phyloP scores from a whole-genome alignment of 2,888 invertebrate genomes.

The Polyommatus icarus region DNA sequence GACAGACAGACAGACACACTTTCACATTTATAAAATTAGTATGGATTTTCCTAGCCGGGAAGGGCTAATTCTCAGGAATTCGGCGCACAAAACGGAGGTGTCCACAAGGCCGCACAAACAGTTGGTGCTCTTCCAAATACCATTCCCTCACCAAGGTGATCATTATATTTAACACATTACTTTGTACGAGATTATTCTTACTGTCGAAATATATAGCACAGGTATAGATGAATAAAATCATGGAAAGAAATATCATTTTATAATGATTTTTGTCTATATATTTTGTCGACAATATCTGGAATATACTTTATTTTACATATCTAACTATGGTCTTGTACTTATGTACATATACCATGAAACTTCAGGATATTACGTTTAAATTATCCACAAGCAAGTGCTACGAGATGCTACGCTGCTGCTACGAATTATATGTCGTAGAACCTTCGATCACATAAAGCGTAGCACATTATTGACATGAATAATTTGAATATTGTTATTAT shows the following conservation, averaged over 20 bases:
- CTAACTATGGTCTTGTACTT: too few relatives aligned
- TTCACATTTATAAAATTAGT: too few relatives aligned
- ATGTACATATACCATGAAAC: too few relatives aligned
- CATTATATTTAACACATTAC: conserved; percentile 27
- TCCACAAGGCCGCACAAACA: conserved; percentile 36
- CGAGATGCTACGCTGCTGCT: too few relatives aligned
- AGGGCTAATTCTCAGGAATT: not conserved
- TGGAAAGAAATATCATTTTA: too few relatives aligned
- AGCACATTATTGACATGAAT: not conserved
- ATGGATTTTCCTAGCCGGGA: not conserved
- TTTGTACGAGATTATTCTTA: not conserved
- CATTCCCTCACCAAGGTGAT: conserved; percentile 46
- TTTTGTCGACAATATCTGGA: too few relatives aligned
- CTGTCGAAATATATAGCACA: not conserved
- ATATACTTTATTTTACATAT: too few relatives aligned
- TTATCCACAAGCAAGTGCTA: not conserved
- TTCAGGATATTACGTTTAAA: too few relatives aligned
- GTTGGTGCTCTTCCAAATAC: conserved; percentile 65
- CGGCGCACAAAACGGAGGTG: conserved; percentile 22
- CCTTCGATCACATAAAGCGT: too few relatives aligned
- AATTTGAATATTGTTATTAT: not conserved
- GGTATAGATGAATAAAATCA: too few relatives aligned
- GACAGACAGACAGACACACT: too few relatives aligned
- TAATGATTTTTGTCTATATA: too few relatives aligned
- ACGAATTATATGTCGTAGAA: not conserved